Conservation (phyloP, 2,888 invertebrate species). For the Eupithecia abbreviata region DNA sequence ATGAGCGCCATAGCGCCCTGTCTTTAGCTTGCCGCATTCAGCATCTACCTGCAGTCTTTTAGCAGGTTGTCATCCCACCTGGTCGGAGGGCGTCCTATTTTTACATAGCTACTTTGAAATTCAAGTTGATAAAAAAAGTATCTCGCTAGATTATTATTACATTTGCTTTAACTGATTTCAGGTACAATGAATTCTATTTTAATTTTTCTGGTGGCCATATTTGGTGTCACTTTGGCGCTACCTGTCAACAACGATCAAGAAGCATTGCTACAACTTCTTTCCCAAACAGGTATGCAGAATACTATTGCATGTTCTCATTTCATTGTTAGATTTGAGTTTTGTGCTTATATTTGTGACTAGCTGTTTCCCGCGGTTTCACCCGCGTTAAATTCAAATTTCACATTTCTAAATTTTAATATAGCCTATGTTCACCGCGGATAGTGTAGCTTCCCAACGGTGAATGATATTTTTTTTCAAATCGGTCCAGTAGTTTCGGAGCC, state of each 20-base stretch:
- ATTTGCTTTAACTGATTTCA: not conserved
- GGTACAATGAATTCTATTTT: slow-evolving; percentile 22
- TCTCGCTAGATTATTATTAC: not conserved
- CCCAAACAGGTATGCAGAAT: slow-evolving; percentile 14
- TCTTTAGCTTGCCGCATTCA: too few species aligned
- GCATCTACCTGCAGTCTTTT: too few species aligned
- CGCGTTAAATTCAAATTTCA: too few species aligned
- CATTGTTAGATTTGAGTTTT: not conserved
- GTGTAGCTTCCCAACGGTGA: too few species aligned
- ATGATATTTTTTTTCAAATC: too few species aligned
- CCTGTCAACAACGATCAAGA: slow-evolving; percentile 24
- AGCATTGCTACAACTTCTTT: slow-evolving; percentile 15
- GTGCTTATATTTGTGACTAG: not conserved
- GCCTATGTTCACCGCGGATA: too few species aligned
- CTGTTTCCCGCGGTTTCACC: too few species aligned
- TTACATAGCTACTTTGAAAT: not conserved
- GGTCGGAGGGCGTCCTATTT: not conserved
- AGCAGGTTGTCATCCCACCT: too few species aligned
- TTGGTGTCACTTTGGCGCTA: slow-evolving; percentile 16
- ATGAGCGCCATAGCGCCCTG: too few species aligned
- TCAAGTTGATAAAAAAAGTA: not conserved
- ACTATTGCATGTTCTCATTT: not conserved
- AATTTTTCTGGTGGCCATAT: slow-evolving; percentile 5
- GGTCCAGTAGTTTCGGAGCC: too few species aligned
- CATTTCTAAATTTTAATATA: too few species aligned